Conservation (phyloP, 2,113 vertebrate genomes). For the Aviceda subcristata region DNA sequence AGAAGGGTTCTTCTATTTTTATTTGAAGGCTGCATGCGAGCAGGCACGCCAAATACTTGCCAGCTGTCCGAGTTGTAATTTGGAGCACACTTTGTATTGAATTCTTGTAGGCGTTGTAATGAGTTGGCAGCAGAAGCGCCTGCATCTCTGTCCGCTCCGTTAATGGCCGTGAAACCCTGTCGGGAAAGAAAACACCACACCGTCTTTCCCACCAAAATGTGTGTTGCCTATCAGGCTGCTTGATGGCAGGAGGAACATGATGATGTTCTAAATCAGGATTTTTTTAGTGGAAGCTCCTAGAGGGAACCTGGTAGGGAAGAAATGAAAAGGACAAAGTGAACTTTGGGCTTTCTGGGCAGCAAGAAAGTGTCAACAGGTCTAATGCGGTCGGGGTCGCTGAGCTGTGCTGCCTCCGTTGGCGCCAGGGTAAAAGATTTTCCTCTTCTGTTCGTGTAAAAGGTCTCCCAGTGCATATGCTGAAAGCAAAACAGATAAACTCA, state of each 20-base stretch:
- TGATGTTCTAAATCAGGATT: not conserved
- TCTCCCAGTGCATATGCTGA: not conserved
- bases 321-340: not conserved
- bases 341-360: not conserved
- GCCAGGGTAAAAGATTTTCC: not conserved
- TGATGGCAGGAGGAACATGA: not conserved
- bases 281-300: not conserved
- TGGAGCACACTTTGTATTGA: not conserved
- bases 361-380: not conserved
- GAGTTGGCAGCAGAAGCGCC: not conserved
- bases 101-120: not conserved
- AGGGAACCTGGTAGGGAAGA: not conserved
- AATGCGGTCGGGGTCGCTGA: accelerated
- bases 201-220: not conserved
- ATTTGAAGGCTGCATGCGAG: not conserved
- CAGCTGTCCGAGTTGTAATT: not conserved
- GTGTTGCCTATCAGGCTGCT: accelerated
- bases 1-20: not conserved
- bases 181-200: not conserved
- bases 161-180: accelerated
- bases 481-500: accelerated
- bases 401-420: not conserved
- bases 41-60: not conserved
- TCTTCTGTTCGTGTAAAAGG: not conserved
- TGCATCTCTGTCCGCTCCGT: not conserved